Conservation (phyloP, 2,113 vertebrate genomes). For the Sylvilagus bachmani region DNA sequence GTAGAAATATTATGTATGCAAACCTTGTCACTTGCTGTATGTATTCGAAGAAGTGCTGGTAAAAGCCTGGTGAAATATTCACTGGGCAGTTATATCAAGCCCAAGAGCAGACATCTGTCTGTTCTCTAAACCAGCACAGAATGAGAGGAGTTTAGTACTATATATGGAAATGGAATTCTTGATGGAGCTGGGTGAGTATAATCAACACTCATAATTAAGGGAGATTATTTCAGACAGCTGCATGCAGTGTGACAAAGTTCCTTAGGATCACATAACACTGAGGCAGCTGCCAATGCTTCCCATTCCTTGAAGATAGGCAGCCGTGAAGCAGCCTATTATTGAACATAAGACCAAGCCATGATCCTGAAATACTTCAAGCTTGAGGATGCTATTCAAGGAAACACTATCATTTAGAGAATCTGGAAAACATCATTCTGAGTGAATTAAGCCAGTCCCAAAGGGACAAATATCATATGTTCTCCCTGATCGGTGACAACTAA, state of each 20-base stretch:
- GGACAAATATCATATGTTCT: no score
- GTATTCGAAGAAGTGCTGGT: not conserved
- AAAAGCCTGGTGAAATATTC: slow-evolving; percentile 32
- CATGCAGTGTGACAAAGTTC: not conserved
- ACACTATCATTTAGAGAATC: not conserved
- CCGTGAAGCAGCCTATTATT: not conserved
- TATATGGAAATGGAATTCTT: slow-evolving; percentile 29
- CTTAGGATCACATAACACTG: not conserved
- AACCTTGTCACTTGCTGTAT: not conserved
- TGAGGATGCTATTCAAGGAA: not conserved
- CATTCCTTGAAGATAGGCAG: not conserved
- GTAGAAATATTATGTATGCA: not conserved
- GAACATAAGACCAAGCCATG: not conserved
- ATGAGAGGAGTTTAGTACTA: not conserved
- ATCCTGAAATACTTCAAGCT: slow-evolving; percentile 34
- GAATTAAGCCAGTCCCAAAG: no score
- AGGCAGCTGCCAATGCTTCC: not conserved
- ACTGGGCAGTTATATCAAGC: not conserved
- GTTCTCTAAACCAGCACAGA: slow-evolving; percentile 7
- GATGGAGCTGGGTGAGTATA: not conserved
- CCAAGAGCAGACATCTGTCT: not conserved
- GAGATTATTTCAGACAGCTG: not conserved
- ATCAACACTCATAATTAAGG: slow-evolving; percentile 49
- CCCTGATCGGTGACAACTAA: no score
- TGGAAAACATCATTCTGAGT: no score